Percentiles rank a stretch among this genome's conserved stretches.
Conservation (phyloP, 2,888 invertebrate genomes). For the Teleogryllus oceanicus region DNA sequence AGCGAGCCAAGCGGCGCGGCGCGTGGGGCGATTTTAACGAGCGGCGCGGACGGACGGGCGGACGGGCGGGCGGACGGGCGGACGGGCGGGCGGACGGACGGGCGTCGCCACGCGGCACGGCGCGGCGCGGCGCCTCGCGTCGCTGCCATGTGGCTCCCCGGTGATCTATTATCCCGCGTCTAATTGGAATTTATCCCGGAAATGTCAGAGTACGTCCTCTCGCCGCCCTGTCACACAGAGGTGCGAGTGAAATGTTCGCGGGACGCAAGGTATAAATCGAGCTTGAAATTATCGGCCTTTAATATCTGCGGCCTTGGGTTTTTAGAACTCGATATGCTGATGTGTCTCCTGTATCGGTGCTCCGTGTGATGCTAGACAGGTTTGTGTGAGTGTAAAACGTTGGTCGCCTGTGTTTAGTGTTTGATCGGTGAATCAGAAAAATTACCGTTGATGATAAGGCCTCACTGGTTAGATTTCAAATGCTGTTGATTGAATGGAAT, state of each 20-base stretch:
- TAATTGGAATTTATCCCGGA: neutral
- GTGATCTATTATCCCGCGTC: constrained; percentile 2
- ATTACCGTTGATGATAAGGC: no score
- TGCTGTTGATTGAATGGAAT: no score
- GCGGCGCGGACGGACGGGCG: neutral
- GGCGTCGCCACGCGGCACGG: neutral
- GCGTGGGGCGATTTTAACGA: neutral
- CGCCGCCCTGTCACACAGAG: neutral
- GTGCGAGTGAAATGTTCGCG: neutral
- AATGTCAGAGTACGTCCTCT: neutral
- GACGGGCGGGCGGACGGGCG: neutral
- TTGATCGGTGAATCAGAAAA: no score
- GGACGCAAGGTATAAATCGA: neutral
- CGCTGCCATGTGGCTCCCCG: neutral
- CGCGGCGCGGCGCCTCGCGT: neutral
- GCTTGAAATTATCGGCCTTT: no score
- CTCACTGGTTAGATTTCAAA: no score
- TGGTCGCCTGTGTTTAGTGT: no score
- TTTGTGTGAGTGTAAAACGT: no score
- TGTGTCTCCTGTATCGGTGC: no score
- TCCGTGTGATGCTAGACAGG: no score
- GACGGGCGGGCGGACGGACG: neutral
- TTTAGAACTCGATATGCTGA: no score
- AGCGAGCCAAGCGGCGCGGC: neutral
- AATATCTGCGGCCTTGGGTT: no score